phyloP scores from a whole-genome alignment of 2,888 invertebrate genomes.

The Tenthredo amoena region DNA sequence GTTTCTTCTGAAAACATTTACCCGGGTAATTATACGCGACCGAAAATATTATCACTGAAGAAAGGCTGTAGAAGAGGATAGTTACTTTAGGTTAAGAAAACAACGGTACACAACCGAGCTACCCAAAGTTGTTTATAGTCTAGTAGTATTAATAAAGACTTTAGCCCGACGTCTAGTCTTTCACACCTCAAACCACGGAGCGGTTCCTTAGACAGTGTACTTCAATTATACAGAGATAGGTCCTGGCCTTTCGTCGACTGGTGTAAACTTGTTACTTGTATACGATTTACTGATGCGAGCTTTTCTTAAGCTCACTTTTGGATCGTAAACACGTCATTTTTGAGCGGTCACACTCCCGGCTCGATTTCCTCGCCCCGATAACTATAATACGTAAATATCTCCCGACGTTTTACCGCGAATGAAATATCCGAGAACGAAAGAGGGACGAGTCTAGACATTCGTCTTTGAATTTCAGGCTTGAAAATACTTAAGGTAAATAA shows the following conservation, averaged over 20 bases:
- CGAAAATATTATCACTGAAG: slow-evolving; percentile 28
- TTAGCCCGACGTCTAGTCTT: slow-evolving; percentile 18
- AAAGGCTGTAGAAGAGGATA: neutral
- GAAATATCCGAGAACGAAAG: neutral
- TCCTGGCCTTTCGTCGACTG: neutral
- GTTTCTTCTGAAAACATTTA: slow-evolving; percentile 26
- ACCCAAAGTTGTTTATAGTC: slow-evolving; percentile 17
- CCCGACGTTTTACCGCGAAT: neutral
- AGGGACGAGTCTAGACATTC: slow-evolving; percentile 32
- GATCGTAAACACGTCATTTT: slow-evolving; percentile 43
- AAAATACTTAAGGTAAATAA: slow-evolving; percentile 40
- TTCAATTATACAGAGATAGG: neutral
- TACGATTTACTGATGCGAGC: neutral
- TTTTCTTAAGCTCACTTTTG: neutral
- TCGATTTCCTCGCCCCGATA: neutral
- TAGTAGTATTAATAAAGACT: slow-evolving; percentile 48
- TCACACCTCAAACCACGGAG: slow-evolving; percentile 20
- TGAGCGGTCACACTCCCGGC: neutral
- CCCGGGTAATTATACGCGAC: slow-evolving; percentile 28
- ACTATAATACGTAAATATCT: neutral
- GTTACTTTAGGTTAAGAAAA: slow-evolving; percentile 44
- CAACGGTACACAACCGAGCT: neutral
- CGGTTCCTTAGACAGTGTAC: neutral
- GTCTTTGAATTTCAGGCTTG: slow-evolving; percentile 20
- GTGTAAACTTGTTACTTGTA: neutral